Conservation (phyloP, 2,888 invertebrate species). For the Crossocerus cetratus region DNA sequence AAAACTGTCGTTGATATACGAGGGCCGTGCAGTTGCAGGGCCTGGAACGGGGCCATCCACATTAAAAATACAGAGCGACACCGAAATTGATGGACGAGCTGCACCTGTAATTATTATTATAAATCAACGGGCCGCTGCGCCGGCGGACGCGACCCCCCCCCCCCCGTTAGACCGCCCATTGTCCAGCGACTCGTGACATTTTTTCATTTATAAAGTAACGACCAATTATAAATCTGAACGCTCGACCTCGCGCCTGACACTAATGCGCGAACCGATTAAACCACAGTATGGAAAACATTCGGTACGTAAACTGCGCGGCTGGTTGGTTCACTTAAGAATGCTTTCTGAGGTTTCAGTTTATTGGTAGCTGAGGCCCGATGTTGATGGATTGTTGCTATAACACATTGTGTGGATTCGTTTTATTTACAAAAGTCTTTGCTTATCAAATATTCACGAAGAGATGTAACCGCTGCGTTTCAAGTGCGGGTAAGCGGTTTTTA, state of each 20-base stretch:
- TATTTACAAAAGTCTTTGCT: too few relatives aligned
- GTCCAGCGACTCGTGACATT: constrained; percentile 47
- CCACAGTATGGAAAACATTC: not conserved
- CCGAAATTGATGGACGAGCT: constrained; percentile 64
- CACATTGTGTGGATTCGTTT: too few relatives aligned
- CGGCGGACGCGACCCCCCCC: constrained; percentile 16
- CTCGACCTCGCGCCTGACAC: constrained; percentile 2
- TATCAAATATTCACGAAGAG: too few relatives aligned
- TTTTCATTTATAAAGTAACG: constrained; percentile 52
- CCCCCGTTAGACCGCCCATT: constrained; percentile 28
- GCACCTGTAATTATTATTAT: constrained; percentile 69
- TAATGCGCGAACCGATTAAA: not conserved
- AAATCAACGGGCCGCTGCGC: constrained; percentile 57
- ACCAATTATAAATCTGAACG: constrained; percentile 28
- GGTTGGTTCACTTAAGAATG: too few relatives aligned
- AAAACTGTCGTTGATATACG: constrained; percentile 71
- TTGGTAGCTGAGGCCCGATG: too few relatives aligned
- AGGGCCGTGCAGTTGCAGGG: constrained; percentile 51
- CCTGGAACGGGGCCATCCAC: constrained; percentile 62
- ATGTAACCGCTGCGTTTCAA: too few relatives aligned
- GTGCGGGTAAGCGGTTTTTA: too few relatives aligned
- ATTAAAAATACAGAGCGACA: constrained; percentile 63
- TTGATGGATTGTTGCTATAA: too few relatives aligned
- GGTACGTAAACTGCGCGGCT: not conserved
- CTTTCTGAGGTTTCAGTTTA: too few relatives aligned